Evolutionary conservation across 2,888 invertebrate genomes (phyloP), one percentile per base, ranked within the genome.

Genomic region (Ametastegia equiseti): DNA sequence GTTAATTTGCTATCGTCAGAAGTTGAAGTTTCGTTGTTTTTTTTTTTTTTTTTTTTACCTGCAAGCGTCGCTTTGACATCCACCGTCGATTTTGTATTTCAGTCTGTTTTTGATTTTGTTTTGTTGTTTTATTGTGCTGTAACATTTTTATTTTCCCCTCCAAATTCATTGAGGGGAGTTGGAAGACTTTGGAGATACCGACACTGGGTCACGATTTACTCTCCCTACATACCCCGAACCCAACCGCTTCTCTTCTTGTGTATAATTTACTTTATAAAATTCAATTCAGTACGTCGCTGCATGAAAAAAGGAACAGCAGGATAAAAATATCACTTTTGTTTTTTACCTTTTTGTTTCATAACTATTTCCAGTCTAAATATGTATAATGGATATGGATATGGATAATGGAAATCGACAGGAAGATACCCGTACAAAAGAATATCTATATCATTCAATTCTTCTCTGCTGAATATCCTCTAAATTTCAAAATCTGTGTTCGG

Each of bases 151-250:
- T 36, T 67, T 67, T 67, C 39, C n/a, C 7, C 7, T 19, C n/a
- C n/a, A 0, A 39, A 71, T 71, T 13, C 47, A 47, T 30, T n/a
- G 47, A 71, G 23, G 71, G 30, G 47, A 71, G 71, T 71, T 71
- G n/a, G 45, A 13, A 30, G 23, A 71, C 47, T 71, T 45, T 36
- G 15, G n/a, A 54, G 23, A 11, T n/a, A n/a, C 23, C 23, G 7
- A 54, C 54, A 15, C 30, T 63, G 63, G 63, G 15, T 39, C 39
- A 67, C 65, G 39, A 67, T 39, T 39, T 39, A 67, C 27, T 15
- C 60, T 15, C 30, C 30, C 27, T 30, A 13, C 60, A 5, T 30
- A 15, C 27, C 15, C 30, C 30, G 30, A 27, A 60, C 60, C 60
- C 4, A 60, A 30, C 60, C 60, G 30, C 27, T 27, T 27, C 60